A percentile compares a stretch with the other conserved stretches of the same genome.
Evolutionary conservation across 2,113 vertebrate genomes (phyloP).

Genomic region (Ranitomeya variabilis): DNA sequence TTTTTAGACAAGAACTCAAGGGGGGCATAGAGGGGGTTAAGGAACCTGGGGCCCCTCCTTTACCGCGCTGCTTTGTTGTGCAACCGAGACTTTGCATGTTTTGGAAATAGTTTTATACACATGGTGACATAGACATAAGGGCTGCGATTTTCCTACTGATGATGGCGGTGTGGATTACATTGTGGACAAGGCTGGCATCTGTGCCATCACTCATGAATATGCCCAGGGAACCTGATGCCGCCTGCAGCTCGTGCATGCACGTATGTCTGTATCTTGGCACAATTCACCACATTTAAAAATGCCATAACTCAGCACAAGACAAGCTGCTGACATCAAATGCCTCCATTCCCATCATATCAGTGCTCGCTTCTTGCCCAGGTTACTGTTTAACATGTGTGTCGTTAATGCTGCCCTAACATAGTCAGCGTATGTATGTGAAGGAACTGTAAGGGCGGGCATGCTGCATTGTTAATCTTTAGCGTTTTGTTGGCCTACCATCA

Average conservation of each 20-base stretch:
- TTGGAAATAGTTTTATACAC: slow-evolving; percentile 9
- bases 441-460: slow-evolving; percentile 35
- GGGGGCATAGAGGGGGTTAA: background rate
- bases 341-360: background rate
- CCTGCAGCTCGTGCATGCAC: background rate
- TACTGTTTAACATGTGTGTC: background rate
- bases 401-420: background rate
- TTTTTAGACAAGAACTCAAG: background rate
- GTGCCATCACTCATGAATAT: background rate
- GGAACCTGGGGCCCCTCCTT: too few relatives aligned
- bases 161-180: slow-evolving; percentile 15
- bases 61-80: background rate
- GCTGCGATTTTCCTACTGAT: slow-evolving; percentile 2
- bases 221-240: background rate
- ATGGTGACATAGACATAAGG: background rate
- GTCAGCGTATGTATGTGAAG: background rate
- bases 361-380: background rate
- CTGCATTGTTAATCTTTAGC: slow-evolving; percentile 49
- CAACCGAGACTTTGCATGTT: background rate
- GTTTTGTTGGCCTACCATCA: slow-evolving; percentile 22
- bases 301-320: background rate
- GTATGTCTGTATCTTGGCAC: background rate
- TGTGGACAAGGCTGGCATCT: background rate
- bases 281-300: background rate
- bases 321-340: background rate